Evolutionary conservation across 1,140 invertebrate species (phyloP).

Genomic region (Steinernema khuongi): DNA sequence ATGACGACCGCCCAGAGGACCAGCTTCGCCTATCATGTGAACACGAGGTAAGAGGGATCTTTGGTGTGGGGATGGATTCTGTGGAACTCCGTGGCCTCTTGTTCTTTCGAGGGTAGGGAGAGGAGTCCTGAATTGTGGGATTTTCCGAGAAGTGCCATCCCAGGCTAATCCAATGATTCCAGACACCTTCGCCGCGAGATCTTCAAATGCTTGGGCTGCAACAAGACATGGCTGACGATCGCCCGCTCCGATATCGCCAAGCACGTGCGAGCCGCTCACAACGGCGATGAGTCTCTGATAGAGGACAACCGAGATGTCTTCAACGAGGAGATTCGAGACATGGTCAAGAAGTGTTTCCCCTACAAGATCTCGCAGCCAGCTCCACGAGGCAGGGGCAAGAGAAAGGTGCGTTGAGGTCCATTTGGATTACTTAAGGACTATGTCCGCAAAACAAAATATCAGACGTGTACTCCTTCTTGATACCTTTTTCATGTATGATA

Average conservation of each 20-base stretch:
- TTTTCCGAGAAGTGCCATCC: too few relatives aligned
- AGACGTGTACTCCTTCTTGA: too few relatives aligned
- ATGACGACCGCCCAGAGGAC: slow-evolving; percentile 27
- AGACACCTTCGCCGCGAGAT: slow-evolving; percentile 34
- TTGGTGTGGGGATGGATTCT: neutral
- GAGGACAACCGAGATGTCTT: neutral
- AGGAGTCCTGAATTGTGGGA: too few relatives aligned
- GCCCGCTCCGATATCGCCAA: neutral
- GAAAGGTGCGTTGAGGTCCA: too few relatives aligned
- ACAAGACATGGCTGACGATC: slow-evolving; percentile 18
- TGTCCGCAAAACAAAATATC: too few relatives aligned
- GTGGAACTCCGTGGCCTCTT: too few relatives aligned
- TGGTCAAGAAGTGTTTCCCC: neutral
- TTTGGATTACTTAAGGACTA: too few relatives aligned
- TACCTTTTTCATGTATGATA: too few relatives aligned
- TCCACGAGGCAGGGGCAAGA: neutral
- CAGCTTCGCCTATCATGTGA: slow-evolving; percentile 31
- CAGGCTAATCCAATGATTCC: too few relatives aligned
- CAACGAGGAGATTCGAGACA: neutral
- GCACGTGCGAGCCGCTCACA: neutral
- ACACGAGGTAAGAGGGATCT: slow-evolving; percentile 26
- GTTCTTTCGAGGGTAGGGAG: too few relatives aligned
- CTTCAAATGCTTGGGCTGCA: slow-evolving; percentile 26
- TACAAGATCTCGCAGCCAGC: neutral
- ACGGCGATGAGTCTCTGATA: neutral